Conservation (phyloP, 2,888 invertebrate genomes). For the Steromphala cineraria region DNA sequence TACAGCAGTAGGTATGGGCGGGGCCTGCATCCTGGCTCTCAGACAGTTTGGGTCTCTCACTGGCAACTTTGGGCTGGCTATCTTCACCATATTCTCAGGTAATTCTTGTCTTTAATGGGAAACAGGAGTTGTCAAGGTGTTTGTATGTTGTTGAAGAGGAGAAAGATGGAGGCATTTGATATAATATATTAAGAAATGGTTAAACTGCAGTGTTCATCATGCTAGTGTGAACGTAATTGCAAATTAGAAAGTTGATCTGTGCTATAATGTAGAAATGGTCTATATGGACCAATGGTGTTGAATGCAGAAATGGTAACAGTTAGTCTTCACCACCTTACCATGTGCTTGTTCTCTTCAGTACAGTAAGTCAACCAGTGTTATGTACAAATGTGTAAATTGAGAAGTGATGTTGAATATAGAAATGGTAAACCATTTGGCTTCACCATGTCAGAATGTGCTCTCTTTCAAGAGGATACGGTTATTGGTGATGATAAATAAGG, state of each 20-base stretch:
- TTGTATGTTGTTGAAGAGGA: not conserved
- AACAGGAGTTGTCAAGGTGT: too few relatives aligned
- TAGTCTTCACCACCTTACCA: not conserved
- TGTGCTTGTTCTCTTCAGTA: not conserved
- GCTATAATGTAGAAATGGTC: not conserved
- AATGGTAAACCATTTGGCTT: too few relatives aligned
- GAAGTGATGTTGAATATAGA: too few relatives aligned
- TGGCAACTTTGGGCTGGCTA: constrained; percentile 56
- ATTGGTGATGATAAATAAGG: too few relatives aligned
- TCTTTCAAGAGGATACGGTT: too few relatives aligned
- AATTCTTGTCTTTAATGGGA: not conserved
- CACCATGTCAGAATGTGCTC: too few relatives aligned
- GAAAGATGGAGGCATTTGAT: too few relatives aligned
- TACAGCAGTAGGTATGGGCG: constrained; percentile 40
- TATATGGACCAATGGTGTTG: not conserved
- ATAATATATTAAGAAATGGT: too few relatives aligned
- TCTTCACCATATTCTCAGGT: constrained; percentile 49
- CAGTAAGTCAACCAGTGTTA: not conserved
- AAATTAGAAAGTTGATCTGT: too few relatives aligned
- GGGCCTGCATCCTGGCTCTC: constrained; percentile 45
- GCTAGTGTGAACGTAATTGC: too few relatives aligned
- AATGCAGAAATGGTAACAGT: not conserved
- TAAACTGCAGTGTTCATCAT: too few relatives aligned
- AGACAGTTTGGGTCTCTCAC: constrained; percentile 51
- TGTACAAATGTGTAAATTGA: not conserved